phyloP scores from a whole-genome alignment of 2,797 vertebrate species.

The Lutjanus campechanus region DNA sequence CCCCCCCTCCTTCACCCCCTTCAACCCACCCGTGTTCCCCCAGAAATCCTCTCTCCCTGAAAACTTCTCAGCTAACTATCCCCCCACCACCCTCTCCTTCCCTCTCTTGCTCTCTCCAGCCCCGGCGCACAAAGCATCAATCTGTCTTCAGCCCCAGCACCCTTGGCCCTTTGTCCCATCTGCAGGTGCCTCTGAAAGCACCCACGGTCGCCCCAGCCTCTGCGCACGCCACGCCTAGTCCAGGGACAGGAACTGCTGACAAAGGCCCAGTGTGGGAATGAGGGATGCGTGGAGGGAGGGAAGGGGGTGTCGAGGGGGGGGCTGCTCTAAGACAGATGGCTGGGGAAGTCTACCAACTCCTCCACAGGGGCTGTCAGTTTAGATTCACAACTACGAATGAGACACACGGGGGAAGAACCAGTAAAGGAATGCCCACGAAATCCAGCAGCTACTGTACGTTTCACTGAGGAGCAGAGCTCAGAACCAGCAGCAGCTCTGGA shows the following conservation, averaged over 20 bases:
- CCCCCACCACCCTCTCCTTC: slow-evolving; percentile 80
- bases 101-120: slow-evolving; percentile 92
- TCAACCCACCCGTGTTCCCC: slow-evolving; percentile 84
- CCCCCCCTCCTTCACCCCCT: slow-evolving; percentile 72
- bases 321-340: slow-evolving; percentile 90
- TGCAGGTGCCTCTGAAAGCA: slow-evolving; percentile 98
- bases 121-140: slow-evolving; percentile 96
- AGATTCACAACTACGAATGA: slow-evolving; percentile 77
- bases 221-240: slow-evolving; percentile 91
- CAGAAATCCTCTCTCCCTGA: slow-evolving; percentile 80
- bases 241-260: slow-evolving; percentile 92
- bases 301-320: slow-evolving; percentile 71
- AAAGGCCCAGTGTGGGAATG: slow-evolving; percentile 95
- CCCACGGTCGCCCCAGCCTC: slow-evolving; percentile 91
- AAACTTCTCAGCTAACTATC: slow-evolving; percentile 86
- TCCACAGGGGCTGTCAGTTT: slow-evolving; percentile 84
- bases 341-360: slow-evolving; percentile 87
- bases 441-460: slow-evolving; percentile 66
- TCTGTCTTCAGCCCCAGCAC: slow-evolving; percentile 97
- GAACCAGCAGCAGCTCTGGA: slow-evolving; percentile 19
- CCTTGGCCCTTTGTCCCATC: slow-evolving; percentile 94
- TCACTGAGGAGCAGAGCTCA: slow-evolving; percentile 1
- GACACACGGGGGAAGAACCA: slow-evolving; percentile 72
- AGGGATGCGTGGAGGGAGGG: slow-evolving; percentile 85
- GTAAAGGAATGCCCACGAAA: slow-evolving; percentile 80